Evolutionary conservation across 2,888 invertebrate species (phyloP).

Genomic region (Drosophila setosimentum): DNA sequence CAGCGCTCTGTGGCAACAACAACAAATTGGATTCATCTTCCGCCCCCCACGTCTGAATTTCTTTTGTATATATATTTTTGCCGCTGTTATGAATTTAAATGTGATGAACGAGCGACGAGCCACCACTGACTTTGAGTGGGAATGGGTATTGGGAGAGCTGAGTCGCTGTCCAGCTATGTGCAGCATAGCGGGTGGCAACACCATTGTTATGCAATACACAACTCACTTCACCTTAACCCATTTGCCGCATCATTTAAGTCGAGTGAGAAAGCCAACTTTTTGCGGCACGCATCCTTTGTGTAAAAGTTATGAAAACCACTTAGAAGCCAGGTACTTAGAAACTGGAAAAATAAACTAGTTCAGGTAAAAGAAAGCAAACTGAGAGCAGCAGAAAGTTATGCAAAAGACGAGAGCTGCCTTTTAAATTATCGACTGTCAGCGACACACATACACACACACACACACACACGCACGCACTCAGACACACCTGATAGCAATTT

Average conservation of each 20-base stretch:
- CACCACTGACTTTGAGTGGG: not conserved
- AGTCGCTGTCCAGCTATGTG: slow-evolving; percentile 37
- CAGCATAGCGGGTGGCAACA: slow-evolving; percentile 12
- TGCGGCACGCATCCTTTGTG: slow-evolving; percentile 41
- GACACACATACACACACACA: slow-evolving; percentile 39
- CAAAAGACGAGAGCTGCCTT: slow-evolving; percentile 42
- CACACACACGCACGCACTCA: slow-evolving; percentile 37
- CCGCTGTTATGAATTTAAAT: slow-evolving; percentile 75
- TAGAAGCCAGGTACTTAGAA: slow-evolving; percentile 35
- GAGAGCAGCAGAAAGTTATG: slow-evolving; percentile 41
- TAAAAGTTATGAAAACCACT: slow-evolving; percentile 66
- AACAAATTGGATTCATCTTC: slow-evolving; percentile 40
- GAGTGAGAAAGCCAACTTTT: slow-evolving; percentile 4
- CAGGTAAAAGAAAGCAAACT: slow-evolving; percentile 9
- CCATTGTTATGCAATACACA: slow-evolving; percentile 63
- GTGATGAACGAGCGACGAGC: slow-evolving; percentile 62
- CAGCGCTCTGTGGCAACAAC: slow-evolving; percentile 42
- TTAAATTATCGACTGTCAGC: slow-evolving; percentile 75
- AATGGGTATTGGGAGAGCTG: slow-evolving; percentile 1
- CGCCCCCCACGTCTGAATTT: not conserved
- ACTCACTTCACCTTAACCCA: slow-evolving; percentile 62
- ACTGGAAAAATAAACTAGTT: slow-evolving; percentile 29
- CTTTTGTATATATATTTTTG: slow-evolving; percentile 4
- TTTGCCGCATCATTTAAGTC: slow-evolving; percentile 57
- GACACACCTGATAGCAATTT: slow-evolving; percentile 58